Evolutionary conservation across 1,140 invertebrate species (phyloP), one percentile per base, ranked within the genome.

Genomic region (Drosophila suzukii): DNA sequence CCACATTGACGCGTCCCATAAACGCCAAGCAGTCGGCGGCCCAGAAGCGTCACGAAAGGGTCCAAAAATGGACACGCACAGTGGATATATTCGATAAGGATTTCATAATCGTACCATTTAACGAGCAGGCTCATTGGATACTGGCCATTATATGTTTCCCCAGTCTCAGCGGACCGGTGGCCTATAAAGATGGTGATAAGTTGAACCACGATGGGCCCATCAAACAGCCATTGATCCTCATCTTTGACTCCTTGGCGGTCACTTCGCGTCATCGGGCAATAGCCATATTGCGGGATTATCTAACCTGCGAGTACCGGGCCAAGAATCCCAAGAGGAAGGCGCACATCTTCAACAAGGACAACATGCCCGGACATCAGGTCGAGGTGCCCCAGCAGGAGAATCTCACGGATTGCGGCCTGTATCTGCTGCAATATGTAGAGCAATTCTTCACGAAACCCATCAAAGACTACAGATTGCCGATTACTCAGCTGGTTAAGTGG

Each of bases 81-180:
- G 96, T 99, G 0, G 97, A 99, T 93, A 95, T 99, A 51, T 99
- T 99, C 93, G 95, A 97, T 50, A 99, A 99, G 94, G 98, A 99
- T 92, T 99, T 97, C 92, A 95, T 99, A 59, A 95, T 99, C 76
- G 96, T 99, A 92, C 98, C 98, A 73, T 99, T 99, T 47, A 99
- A 99, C 94, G 97, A 99, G 94, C 97, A 98, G 95, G 97, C 94
- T 41, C 98, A 99, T 94, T 99, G 98, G 98, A 99, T 98, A 93
- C 94, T 99, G 72, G 98, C 98, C 2, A 98, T 99, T 44, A 97
- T 99, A 57, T 99, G 98, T 93, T 99, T 96, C 92, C 98, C 98
- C 56, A 95, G 96, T 30, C 93, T 97, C 51, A 94, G 95, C 46
- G 95, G 95, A 0, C 88, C 91, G 1, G 84, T 92, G 12, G 84